Evolutionary conservation across 2,113 vertebrate species (phyloP), one percentile per base, ranked within the genome.

Genomic region (Xyliphius kryptos): DNA sequence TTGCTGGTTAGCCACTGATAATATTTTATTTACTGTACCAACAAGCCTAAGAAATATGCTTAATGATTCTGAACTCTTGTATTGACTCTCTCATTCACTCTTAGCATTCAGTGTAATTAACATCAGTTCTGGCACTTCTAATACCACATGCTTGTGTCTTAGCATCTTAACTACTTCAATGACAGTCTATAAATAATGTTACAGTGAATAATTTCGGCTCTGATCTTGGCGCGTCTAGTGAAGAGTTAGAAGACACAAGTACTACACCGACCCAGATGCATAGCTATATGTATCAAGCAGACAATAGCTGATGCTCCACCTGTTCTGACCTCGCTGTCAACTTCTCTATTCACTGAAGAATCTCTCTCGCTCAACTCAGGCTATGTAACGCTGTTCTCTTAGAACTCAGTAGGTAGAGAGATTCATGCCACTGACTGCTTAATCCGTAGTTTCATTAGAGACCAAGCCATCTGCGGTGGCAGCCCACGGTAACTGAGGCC

Each of bases 361-460:
- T n/a, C n/a, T n/a, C 53, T 2, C 53, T 9, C 44, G 32, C 43
- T 67, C 48, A n/a, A 53, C 51, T 68, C 43, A 50, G 12, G 2
- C 47, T 7, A 12, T n/a, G 46, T 3, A 36, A 61, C 41, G 69
- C 80, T 78, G 79, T 67, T 69, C 73, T 62, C 20, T 52, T 20
- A 63, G 52, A 46, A 46, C 50, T 57, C 38, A 17, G 50, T 48
- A 20, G 77, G n/a, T n/a, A n/a, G 67, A 77, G 80, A 74, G 71
- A 72, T 81, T 80, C 76, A 71, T 79, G 83, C 81, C 82, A 74
- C 66, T 69, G 47, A 75, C 56, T 47, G 74, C 74, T 83, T 85
- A 87, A 84, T 84, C 84, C 78, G 81, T 83, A 83, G 80, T 85
- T 86, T 83, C 80, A 85, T 85, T 88, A 85, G 79, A 74, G 72